Evolutionary conservation across 2,888 invertebrate genomes (phyloP), one percentile per base, ranked within the genome.

Genomic region (Blastobasis lacticolella): DNA sequence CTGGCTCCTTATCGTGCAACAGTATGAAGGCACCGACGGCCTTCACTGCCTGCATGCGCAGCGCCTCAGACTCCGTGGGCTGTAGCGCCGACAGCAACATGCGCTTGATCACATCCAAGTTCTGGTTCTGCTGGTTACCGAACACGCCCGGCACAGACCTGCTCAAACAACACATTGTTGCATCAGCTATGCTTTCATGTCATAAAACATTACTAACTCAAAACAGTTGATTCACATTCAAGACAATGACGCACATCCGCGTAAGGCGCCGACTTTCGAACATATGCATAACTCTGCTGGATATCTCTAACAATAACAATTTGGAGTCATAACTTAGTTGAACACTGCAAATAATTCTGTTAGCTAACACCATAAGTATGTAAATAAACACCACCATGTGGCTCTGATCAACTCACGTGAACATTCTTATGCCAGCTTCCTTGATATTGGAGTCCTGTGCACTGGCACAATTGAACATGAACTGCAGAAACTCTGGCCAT

Each of bases 401-500:
- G 23, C 23, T 23, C 23, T 23, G 23, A 23, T 23, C 23, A 42
- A 83, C 92, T 90, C 81, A 97, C 92, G 97, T 94, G 72, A 99
- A 97, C 90, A 99, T 96, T 62, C 96, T 92, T 51, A 99, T 92
- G 44, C 98, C 97, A 61, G 96, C 94, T 79, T 98, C 98, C 83
- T 97, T 97, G 54, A 97, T 90, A 58, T 94, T 92, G 37, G 95
- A 90, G 68, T 94, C 92, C 47, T 93, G 91, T 45, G 96, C 94
- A 77, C 92, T 95, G 49, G 97, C 97, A 81, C 97, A 97, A 75
- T 97, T 95, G 83, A 98, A 99, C 71, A 99, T 90, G 78, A 98
- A 98, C 80, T 94, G 93, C 58, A 99, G 90, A 75, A 99, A 96
- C 77, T 98, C 98, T 7, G 97, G 97, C 99, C 98, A 99, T 62